A percentile compares a stretch with the other conserved stretches of the same genome.
Evolutionary conservation across 2,888 invertebrate genomes (phyloP).

Genomic region (Acrobasis repandana): DNA sequence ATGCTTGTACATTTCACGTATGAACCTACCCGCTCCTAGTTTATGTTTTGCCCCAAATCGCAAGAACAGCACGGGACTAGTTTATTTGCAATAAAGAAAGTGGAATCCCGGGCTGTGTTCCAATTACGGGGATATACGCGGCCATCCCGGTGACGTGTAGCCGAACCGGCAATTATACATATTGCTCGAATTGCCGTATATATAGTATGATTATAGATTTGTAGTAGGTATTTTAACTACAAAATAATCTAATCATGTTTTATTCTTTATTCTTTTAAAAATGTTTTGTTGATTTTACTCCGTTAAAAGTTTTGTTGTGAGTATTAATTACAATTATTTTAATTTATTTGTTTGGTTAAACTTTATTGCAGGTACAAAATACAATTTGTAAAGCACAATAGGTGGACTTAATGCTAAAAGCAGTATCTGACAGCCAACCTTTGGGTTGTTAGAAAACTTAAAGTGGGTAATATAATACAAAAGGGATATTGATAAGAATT

Average conservation of each 20-base stretch:
- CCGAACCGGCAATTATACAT: slow-evolving; percentile 73
- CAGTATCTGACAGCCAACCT: too few relatives aligned
- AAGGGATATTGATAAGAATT: too few relatives aligned
- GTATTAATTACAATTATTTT: too few relatives aligned
- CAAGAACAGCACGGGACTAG: slow-evolving; percentile 73
- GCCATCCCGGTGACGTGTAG: slow-evolving; percentile 78
- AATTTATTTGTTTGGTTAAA: too few relatives aligned
- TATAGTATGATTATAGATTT: slow-evolving; percentile 29
- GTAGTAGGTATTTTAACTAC: too few relatives aligned
- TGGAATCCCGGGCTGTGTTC: slow-evolving; percentile 79
- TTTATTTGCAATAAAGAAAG: slow-evolving; percentile 83
- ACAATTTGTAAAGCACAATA: too few relatives aligned
- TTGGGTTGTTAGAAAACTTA: too few relatives aligned
- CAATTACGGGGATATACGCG: slow-evolving; percentile 82
- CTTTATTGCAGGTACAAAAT: too few relatives aligned
- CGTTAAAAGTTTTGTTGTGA: too few relatives aligned
- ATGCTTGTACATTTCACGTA: neutral
- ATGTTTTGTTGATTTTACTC: too few relatives aligned
- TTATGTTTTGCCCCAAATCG: slow-evolving; percentile 40
- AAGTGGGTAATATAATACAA: slow-evolving; percentile 61
- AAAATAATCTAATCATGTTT: too few relatives aligned
- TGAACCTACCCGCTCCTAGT: slow-evolving; percentile 28
- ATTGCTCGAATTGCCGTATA: slow-evolving; percentile 62
- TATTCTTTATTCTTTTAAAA: neutral
- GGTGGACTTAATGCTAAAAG: too few relatives aligned